Percentiles rank a stretch among this genome's conserved stretches.
Conservation (phyloP, 2,888 invertebrate species). For the Bruchidius siliquastri region DNA sequence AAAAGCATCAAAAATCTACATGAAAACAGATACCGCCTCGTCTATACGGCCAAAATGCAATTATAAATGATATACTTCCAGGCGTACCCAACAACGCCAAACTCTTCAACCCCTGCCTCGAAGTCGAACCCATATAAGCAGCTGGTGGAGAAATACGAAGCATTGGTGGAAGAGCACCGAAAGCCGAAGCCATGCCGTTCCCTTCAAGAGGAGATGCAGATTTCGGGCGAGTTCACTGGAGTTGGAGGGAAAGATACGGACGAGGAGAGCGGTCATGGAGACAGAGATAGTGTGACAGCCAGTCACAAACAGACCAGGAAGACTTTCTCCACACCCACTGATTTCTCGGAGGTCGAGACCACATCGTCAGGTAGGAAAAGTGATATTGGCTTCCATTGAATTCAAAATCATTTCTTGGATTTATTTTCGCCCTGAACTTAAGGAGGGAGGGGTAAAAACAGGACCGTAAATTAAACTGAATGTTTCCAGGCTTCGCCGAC, state of each 20-base stretch:
- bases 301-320: slow-evolving; percentile 51
- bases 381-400: too few species aligned
- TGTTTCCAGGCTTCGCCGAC: slow-evolving; percentile 61
- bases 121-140: slow-evolving; percentile 66
- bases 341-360: slow-evolving; percentile 82
- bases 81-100: slow-evolving; percentile 18
- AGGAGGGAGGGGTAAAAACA: too few species aligned
- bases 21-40: too few species aligned
- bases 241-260: slow-evolving; percentile 60
- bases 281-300: slow-evolving; percentile 40
- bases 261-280: slow-evolving; percentile 61
- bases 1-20: too few species aligned
- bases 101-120: slow-evolving; percentile 6
- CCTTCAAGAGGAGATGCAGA: slow-evolving; percentile 70
- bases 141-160: slow-evolving; percentile 81
- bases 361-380: slow-evolving; percentile 66
- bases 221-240: slow-evolving; percentile 67
- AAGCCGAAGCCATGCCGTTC: slow-evolving; percentile 54
- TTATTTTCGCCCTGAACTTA: too few species aligned
- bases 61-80: too few species aligned
- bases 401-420: too few species aligned
- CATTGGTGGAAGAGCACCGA: slow-evolving; percentile 70
- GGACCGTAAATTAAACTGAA: too few species aligned
- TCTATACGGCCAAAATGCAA: too few species aligned
- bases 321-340: slow-evolving; percentile 69